Evolutionary conservation across 2,113 vertebrate species (phyloP).

Genomic region (Tichodroma muraria): DNA sequence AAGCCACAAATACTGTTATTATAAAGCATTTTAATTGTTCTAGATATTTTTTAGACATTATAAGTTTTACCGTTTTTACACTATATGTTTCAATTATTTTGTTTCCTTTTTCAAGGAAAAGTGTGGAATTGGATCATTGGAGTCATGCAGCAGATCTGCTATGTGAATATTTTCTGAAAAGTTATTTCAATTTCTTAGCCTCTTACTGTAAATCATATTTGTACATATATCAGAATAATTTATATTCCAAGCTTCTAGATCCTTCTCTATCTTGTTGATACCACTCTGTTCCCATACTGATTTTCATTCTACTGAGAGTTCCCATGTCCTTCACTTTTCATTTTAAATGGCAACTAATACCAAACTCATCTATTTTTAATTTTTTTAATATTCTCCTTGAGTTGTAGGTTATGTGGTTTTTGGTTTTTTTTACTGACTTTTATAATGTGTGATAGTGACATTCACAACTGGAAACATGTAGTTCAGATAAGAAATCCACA

Average conservation of each 20-base stretch:
- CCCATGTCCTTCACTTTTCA: neutral
- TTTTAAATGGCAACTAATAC: neutral
- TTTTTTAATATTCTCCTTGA: neutral
- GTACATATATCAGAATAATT: neutral
- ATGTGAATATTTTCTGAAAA: neutral
- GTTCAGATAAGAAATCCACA: neutral
- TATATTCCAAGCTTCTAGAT: neutral
- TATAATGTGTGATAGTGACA: neutral
- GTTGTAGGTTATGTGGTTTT: neutral
- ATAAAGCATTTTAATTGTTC: neutral
- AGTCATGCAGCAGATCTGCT: neutral
- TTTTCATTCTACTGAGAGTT: neutral
- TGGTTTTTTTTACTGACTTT: neutral
- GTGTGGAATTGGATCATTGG: neutral
- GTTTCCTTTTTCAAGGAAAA: neutral
- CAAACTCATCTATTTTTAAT: neutral
- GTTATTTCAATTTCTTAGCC: neutral
- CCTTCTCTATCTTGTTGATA: neutral
- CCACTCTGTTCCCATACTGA: neutral
- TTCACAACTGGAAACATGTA: neutral
- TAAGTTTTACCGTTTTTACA: fast-evolving
- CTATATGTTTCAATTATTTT: neutral
- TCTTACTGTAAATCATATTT: neutral
- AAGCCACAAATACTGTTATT: neutral
- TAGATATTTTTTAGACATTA: neutral